Base-by-base conservation (phyloP, 2,888 invertebrate genomes). In the Habrosyne pyritoides region DNA sequence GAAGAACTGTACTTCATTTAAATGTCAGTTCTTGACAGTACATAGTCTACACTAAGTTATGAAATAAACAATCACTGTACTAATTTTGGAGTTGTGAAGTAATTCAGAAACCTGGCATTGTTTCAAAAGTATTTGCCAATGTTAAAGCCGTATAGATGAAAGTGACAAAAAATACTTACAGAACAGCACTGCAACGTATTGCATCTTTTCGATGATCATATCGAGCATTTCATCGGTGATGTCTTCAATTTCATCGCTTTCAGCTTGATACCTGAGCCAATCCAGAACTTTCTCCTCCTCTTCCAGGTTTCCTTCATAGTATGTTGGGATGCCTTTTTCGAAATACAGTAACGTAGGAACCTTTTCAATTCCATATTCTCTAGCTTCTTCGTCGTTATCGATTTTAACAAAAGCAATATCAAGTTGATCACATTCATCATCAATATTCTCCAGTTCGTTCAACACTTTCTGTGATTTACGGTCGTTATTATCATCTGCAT, bases 141-240 rank as follows among this genome's bases (percentile, higher is more conserved):
- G 74, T 79, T 78, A 81, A 78, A 68, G 69, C 54, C 60, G 59
- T 53, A 55, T 56, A 36, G 60, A 57, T 36, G 36, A 50, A 52
- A 36, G 36, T 52, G 21, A 63, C n/a, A 73, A 69, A 64, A 64
- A 68, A 67, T 78, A 94, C 96, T 96, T 94, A 98, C 98, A 98
- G 93, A 98, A 98, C 71, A 98, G 91, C 54, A 97, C 98, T 52
- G 98, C 98, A 66, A 98, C 97, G 82, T 96, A 95, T 7, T 95
- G 95, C 95, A 97, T 96, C 92, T 97, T 97, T 60, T 95, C 96
- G 70, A 98, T 96, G 67, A 98, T 95, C 79, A 97, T 94, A 81
- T 98, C 98, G 64, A 98, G 93, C 97, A 98, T 98, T 93, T 98
- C 98, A 84, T 98, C 97, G 18, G 98, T 98, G 56, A 98, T 96